Evolutionary conservation across 1,140 invertebrate species (phyloP).

Genomic region (Xylocopa sonorina): DNA sequence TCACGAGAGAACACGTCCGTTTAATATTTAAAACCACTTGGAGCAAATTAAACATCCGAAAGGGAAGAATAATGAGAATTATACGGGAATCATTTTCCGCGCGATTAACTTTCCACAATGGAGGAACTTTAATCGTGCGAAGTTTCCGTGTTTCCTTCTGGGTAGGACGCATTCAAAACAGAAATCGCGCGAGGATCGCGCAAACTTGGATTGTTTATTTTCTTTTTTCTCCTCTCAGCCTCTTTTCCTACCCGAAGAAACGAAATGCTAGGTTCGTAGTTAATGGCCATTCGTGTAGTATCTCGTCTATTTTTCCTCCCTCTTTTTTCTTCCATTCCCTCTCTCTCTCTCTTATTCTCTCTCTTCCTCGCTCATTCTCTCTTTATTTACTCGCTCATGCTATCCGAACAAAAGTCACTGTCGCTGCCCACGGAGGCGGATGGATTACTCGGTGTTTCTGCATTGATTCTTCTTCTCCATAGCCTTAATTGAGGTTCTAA

Average conservation of each 20-base stretch:
- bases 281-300: neutral
- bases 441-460: constrained; percentile 51
- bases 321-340: neutral
- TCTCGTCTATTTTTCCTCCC: constrained; percentile 1
- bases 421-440: constrained; percentile 34
- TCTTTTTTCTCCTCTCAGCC: neutral
- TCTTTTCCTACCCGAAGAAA: neutral
- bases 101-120: constrained; percentile 1
- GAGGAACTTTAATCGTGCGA: constrained; percentile 7
- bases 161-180: constrained; percentile 7
- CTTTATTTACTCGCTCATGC: constrained; percentile 36
- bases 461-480: constrained; percentile 47
- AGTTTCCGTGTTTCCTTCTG: neutral
- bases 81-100: constrained; percentile 28
- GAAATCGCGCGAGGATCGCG: neutral
- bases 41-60: neutral
- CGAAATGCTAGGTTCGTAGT: constrained; percentile 13
- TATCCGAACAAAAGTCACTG: constrained; percentile 47
- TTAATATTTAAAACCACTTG: neutral
- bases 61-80: constrained; percentile 6
- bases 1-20: neutral
- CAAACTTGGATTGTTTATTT: constrained; percentile 20
- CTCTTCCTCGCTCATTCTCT: neutral
- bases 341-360: neutral
- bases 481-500: constrained; percentile 49